A percentile compares a stretch with the other conserved stretches of the same genome.
Evolutionary conservation across 2,797 vertebrate genomes (phyloP).

Genomic region (Chelmon rostratus): DNA sequence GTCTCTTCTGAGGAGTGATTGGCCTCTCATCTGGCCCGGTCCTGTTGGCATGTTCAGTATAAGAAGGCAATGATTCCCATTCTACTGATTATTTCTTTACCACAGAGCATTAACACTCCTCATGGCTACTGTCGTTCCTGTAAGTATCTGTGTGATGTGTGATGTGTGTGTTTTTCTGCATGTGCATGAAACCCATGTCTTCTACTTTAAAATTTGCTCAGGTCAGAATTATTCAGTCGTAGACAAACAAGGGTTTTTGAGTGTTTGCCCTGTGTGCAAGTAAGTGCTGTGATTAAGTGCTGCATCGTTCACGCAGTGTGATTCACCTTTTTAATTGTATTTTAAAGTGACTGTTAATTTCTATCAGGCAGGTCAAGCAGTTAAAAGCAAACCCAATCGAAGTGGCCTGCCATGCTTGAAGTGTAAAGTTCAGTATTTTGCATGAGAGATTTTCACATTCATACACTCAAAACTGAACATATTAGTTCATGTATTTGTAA

Average conservation of each 20-base stretch:
- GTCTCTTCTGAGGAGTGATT: conserved; percentile 35
- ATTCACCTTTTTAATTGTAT: not conserved
- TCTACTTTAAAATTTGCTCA: not conserved
- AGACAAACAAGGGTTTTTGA: not conserved
- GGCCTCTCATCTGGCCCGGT: conserved; percentile 27
- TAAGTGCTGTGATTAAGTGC: not conserved
- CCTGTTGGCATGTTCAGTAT: conserved; percentile 41
- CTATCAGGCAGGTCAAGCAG: not conserved
- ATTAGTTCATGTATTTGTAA: not conserved
- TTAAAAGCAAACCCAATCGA: not conserved
- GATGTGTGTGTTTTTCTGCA: not conserved
- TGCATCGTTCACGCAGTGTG: not conserved
- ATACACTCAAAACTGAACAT: not conserved
- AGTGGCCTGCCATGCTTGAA: not conserved
- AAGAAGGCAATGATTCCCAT: conserved; percentile 36
- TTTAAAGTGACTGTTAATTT: not conserved
- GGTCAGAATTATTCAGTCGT: not conserved
- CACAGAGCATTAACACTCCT: conserved; percentile 8
- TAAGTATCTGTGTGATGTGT: conserved; percentile 64
- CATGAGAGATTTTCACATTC: not conserved
- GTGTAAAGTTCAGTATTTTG: not conserved
- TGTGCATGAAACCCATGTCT: not conserved
- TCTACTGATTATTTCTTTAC: conserved; percentile 7
- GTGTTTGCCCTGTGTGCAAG: not conserved
- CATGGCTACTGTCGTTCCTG: conserved; percentile 84